These are phyloP conservation scores for Ridgeia piscesae DNA, from an alignment of 1,140 invertebrate species.

Conservation along the genomic window DNA sequence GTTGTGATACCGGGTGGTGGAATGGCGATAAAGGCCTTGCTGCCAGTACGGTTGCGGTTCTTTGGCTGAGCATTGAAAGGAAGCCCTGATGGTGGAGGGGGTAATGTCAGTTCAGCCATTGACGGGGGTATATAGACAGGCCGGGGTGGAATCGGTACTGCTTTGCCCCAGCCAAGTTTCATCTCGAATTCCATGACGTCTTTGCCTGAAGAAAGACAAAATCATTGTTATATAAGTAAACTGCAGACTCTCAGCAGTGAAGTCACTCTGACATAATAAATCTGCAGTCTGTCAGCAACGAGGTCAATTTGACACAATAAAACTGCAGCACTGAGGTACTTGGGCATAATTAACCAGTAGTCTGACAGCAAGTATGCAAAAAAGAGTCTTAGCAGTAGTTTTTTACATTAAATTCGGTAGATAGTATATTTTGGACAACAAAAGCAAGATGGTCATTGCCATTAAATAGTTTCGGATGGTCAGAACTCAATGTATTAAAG, in stretches of 20 bases:
- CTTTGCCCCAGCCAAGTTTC: slow-evolving; percentile 97
- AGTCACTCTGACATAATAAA: background rate
- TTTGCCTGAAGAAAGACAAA: slow-evolving; percentile 65
- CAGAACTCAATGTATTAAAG: no score
- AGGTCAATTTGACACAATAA: background rate
- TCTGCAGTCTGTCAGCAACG: background rate
- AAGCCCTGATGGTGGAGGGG: slow-evolving; percentile 91
- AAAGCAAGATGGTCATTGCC: no score
- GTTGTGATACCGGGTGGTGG: background rate
- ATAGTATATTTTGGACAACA: no score
- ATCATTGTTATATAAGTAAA: background rate
- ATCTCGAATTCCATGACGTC: slow-evolving; percentile 93
- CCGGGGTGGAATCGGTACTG: slow-evolving; percentile 82
- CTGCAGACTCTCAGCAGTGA: background rate
- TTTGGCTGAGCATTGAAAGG: slow-evolving; percentile 94
- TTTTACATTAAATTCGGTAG: no score
- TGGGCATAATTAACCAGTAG: no score
- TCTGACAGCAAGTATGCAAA: no score
- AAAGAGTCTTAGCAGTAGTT: no score
- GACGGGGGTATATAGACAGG: slow-evolving; percentile 97
- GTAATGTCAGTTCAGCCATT: slow-evolving; percentile 83
- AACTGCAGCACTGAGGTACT: background rate
- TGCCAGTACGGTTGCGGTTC: background rate
- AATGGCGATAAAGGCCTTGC: background rate
- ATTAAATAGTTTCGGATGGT: no score